phyloP scores from a whole-genome alignment of 2,888 invertebrate genomes.

The Girardia tigrina region DNA sequence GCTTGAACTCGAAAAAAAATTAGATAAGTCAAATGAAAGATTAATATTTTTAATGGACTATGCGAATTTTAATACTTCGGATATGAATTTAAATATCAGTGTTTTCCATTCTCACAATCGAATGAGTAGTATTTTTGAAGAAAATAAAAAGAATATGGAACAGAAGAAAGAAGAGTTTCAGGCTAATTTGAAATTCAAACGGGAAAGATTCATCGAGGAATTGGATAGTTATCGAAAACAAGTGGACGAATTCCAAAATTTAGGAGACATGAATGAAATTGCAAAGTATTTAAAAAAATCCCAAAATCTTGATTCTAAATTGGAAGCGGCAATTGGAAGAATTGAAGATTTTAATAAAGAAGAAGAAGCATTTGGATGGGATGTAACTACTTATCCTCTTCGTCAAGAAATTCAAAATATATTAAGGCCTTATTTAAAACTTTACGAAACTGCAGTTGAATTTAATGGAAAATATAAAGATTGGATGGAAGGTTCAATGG shows the following conservation, averaged over 20 bases:
- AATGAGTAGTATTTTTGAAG: slow-evolving; percentile 67
- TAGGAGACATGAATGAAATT: slow-evolving; percentile 71
- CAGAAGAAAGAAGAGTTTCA: slow-evolving; percentile 74
- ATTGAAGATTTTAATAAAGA: slow-evolving; percentile 74
- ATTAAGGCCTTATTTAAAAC: slow-evolving; percentile 67
- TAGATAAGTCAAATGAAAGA: slow-evolving; percentile 53
- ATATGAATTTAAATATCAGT: slow-evolving; percentile 69
- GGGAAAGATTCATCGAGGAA: slow-evolving; percentile 69
- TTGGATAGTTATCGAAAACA: slow-evolving; percentile 65
- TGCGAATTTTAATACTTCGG: slow-evolving; percentile 63
- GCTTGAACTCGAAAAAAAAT: slow-evolving; percentile 63
- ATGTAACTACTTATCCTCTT: slow-evolving; percentile 71
- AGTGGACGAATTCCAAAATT: slow-evolving; percentile 69
- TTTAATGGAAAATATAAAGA: slow-evolving; percentile 66
- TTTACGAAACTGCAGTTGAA: slow-evolving; percentile 75
- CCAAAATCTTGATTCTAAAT: slow-evolving; percentile 61
- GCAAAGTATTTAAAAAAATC: slow-evolving; percentile 69
- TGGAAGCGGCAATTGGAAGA: slow-evolving; percentile 61
- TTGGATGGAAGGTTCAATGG: slow-evolving; percentile 73
- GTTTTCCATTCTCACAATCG: slow-evolving; percentile 72
- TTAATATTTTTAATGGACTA: slow-evolving; percentile 73
- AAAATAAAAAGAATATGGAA: slow-evolving; percentile 65
- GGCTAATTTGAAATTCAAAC: slow-evolving; percentile 60
- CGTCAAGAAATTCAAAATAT: slow-evolving; percentile 63
- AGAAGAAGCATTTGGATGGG: slow-evolving; percentile 73